Evolutionary conservation across 64 coral and sea anemone genomes (phyloP).

Genomic region (Porites australiensis): DNA sequence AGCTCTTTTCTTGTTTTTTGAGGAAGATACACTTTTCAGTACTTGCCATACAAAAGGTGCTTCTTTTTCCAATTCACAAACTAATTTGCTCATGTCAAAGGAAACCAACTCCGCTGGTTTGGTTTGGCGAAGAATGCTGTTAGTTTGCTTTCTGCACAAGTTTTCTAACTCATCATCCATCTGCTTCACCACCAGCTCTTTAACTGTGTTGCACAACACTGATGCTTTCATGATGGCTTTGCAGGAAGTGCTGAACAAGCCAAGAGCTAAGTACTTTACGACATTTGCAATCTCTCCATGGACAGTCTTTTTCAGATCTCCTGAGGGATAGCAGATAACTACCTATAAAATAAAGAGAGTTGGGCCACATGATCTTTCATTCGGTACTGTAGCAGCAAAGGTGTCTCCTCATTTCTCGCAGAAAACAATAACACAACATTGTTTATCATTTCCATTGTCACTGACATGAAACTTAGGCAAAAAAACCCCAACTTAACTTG

Average conservation of each 20-base stretch:
- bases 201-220: constrained; percentile 9
- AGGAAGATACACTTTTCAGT: background rate
- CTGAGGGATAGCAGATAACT: no score
- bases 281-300: background rate
- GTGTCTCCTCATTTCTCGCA: no score
- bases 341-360: no score
- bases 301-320: no score
- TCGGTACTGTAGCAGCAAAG: no score
- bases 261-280: constrained; percentile 3
- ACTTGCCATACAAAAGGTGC: background rate
- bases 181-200: constrained; percentile 13
- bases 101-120: background rate
- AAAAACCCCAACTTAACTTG: no score
- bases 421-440: no score
- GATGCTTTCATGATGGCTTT: background rate
- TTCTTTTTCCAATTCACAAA: constrained; percentile 15
- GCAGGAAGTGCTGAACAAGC: background rate
- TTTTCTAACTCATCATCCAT: constrained; percentile 35
- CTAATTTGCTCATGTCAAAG: constrained; percentile 33
- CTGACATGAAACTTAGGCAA: no score
- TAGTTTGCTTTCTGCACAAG: background rate
- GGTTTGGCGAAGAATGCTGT: constrained; percentile 31
- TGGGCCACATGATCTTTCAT: no score
- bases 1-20: background rate
- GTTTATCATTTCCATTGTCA: no score